Conservation (phyloP, 2,888 invertebrate species). For the Girardia tigrina region DNA sequence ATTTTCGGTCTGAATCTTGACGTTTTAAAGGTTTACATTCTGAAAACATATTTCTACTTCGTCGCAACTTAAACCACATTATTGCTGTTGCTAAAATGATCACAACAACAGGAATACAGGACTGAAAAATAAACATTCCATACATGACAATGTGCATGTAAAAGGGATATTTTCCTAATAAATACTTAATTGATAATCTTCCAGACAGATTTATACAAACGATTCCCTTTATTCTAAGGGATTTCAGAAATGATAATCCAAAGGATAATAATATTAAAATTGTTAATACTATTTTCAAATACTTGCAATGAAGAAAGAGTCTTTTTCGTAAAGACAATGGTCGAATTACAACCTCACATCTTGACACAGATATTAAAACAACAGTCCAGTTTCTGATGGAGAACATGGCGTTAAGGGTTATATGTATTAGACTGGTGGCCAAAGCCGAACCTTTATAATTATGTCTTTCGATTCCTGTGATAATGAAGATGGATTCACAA, state of each 20-base stretch:
- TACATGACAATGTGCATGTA: background rate
- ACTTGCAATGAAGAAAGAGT: background rate
- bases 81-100: background rate
- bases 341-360: slow-evolving; percentile 2
- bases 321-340: background rate
- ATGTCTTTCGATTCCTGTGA: slow-evolving; percentile 12
- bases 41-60: background rate
- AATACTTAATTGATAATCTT: background rate
- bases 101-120: slow-evolving; percentile 21
- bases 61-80: slow-evolving; percentile 26
- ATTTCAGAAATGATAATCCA: slow-evolving; percentile 9
- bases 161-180: background rate
- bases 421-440: background rate
- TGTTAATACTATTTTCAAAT: background rate
- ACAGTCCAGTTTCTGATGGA: slow-evolving; percentile 21
- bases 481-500: background rate
- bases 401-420: slow-evolving; percentile 20
- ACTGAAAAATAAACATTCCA: slow-evolving; percentile 31
- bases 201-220: background rate
- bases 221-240: background rate
- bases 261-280: background rate
- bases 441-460: background rate
- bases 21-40: background rate
- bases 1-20: background rate
- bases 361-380: background rate